Evolutionary conservation across 2,113 vertebrate genomes (phyloP), one percentile per base, ranked within the genome.

Genomic region (Cepphus grylle): DNA sequence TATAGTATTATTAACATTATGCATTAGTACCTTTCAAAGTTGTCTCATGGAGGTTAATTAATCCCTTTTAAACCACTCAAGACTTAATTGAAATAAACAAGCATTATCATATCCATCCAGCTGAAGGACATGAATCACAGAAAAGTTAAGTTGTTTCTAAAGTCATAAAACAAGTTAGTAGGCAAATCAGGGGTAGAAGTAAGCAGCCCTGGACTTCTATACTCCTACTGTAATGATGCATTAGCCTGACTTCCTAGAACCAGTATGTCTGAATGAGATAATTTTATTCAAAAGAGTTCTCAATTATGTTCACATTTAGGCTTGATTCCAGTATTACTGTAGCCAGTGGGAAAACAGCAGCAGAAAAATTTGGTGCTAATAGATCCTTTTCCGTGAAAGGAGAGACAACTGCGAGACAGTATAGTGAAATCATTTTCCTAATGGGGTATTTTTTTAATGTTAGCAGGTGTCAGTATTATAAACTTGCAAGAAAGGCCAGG

Each of bases 81-180:
- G 61, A 87, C 45, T 79, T 94, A 89, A 95, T 72, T 94, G 91
- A 95, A 97, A 85, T 86, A 95, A 97, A 91, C 88, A 95, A 94
- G 86, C 71, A 71, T 93, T 86, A 86, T 93, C 74, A 56, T 93
- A 73, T 66, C 81, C 86, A 77, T 93, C 30, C 55, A 88, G 29
- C 74, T 88, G 86, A 94, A 97, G 86, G 42, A 89, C 63, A 49
- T 80, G 78, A 91, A 91, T 96, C 78, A 91, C 58, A 80, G 70
- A 86, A 89, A 95, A 93, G 63, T 94, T 96, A 72, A 93, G 66
- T 96, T 84, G 71, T 66, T 95, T 91, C 66, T 80, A n/a, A 82
- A 91, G 89, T 90, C 78, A 96, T 80, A 77, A 82, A 96, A 86
- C 81, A 91, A 82, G 78, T 90, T 71, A 91, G 45, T 58, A 95